Evolutionary conservation across 2,888 invertebrate species (phyloP).

Genomic region (Drosophila lutescens): DNA sequence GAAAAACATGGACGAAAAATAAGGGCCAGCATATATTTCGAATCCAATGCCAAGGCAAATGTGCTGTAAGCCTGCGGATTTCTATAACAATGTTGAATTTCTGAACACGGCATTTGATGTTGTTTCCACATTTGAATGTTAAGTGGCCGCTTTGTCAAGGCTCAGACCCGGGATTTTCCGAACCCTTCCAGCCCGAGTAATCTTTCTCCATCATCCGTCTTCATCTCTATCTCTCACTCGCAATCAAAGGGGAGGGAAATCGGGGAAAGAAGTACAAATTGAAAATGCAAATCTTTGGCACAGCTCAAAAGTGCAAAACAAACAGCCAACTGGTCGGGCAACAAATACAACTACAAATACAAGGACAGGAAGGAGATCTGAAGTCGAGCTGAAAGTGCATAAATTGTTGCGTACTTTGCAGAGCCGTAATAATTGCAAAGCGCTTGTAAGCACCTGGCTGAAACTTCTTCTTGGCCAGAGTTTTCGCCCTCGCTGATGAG

Average conservation of each 20-base stretch:
- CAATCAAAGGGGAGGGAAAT: slow-evolving; percentile 15
- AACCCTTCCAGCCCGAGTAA: slow-evolving; percentile 30
- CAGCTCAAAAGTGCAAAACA: slow-evolving; percentile 72
- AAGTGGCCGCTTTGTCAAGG: slow-evolving; percentile 44
- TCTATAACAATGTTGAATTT: slow-evolving; percentile 47
- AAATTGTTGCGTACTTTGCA: slow-evolving; percentile 64
- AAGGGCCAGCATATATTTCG: slow-evolving; percentile 33
- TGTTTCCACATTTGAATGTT: slow-evolving; percentile 49
- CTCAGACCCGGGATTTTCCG: slow-evolving; percentile 24
- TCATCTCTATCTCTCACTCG: slow-evolving; percentile 31
- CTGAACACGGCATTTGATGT: slow-evolving; percentile 46
- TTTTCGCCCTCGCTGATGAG: slow-evolving; percentile 39
- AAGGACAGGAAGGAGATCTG: slow-evolving; percentile 3
- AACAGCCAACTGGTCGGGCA: slow-evolving; percentile 53
- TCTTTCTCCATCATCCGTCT: slow-evolving; percentile 36
- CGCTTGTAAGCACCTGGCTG: slow-evolving; percentile 57
- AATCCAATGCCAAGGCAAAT: slow-evolving; percentile 48
- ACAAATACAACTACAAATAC: slow-evolving; percentile 8
- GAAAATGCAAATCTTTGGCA: slow-evolving; percentile 75
- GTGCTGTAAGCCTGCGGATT: slow-evolving; percentile 54
- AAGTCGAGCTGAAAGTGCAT: slow-evolving; percentile 52
- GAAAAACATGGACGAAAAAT: slow-evolving; percentile 3
- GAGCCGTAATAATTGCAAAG: slow-evolving; percentile 72
- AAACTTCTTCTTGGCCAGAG: slow-evolving; percentile 53
- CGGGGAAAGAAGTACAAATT: slow-evolving; percentile 49